These are phyloP conservation scores for Lasioglossum baleicum DNA, from an alignment of 1,140 invertebrate species.

Conservation along the genomic window DNA sequence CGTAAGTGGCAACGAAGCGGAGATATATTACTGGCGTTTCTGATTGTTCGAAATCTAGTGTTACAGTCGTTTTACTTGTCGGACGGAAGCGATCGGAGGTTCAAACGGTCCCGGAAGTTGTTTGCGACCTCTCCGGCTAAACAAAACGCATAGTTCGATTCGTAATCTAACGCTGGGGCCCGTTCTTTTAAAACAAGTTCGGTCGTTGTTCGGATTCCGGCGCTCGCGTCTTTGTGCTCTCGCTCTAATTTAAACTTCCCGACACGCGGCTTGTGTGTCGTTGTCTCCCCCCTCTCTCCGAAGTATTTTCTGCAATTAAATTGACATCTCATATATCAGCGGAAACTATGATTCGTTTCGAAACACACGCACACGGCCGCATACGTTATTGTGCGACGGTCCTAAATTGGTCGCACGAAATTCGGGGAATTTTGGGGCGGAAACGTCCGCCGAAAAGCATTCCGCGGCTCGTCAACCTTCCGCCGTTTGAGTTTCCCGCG, in stretches of 20 bases:
- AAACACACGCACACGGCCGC: background rate
- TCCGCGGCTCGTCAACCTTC: conserved; percentile 47
- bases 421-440: conserved; percentile 57
- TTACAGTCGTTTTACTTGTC: background rate
- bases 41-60: background rate
- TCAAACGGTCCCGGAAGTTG: background rate
- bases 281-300: background rate
- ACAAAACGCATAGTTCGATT: conserved; percentile 1
- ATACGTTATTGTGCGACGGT: background rate
- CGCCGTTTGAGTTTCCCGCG: conserved; percentile 15
- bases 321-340: conserved; percentile 63
- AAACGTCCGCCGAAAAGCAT: conserved; percentile 51
- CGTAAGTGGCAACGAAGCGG: too few relatives aligned
- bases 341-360: conserved; percentile 52
- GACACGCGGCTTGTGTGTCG: conserved; percentile 10
- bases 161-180: background rate
- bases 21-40: too few relatives aligned
- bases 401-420: conserved; percentile 52
- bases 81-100: background rate
- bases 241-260: conserved; percentile 49
- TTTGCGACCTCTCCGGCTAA: background rate
- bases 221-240: conserved; percentile 24
- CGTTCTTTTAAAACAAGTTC: conserved; percentile 29
- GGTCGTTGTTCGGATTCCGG: conserved; percentile 32
- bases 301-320: conserved; percentile 57